Evolutionary conservation across 30 jellyfish, hydroid and myxozoan genomes (phyloP), one percentile per base, ranked within the genome.

Genomic region (Aurelia aurita): DNA sequence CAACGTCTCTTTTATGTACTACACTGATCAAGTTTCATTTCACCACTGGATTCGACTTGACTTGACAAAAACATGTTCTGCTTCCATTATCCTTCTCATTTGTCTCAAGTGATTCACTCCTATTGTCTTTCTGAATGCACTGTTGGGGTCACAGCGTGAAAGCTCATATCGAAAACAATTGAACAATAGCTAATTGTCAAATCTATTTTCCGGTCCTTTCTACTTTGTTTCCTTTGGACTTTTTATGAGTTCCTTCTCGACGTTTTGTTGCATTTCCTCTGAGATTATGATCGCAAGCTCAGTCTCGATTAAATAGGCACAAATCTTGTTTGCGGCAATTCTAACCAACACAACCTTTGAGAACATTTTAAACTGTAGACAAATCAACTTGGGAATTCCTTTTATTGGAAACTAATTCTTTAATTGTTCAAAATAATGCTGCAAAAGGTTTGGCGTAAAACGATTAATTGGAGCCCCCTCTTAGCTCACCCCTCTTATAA

Each of bases 41-140:
- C 51, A 5, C 51, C 16, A 39, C 51, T 39, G 51, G 51, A 39
- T 39, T 9, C 2, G 51, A 39, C 51, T 39, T 39, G 51, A 39
- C 51, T 5, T 39, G 51, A 39, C 51, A 39, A 74, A 53, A 54
- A 74, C 86, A 74, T 53, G 86, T 74, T 57, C 74, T 74, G 74
- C 76, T 57, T 58, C 72, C 63, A 34, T 74, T 74, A 74, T 21
- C 74, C 63, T 34, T 47, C 74, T 59, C 63, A 62, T 53, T 74
- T 74, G 86, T 74, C 85, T 74, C 74, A 23, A 47, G 43, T 53
- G 86, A 74, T 55, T 55, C 71, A 32, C 35, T 55, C 49, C 74
- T 35, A 74, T 74, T 54, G 86, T 74, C 25, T 43, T 27, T 53
- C 28, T 23, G 43, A 53, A 13, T 54, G 47, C 66, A 14, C 74